Base-by-base conservation (phyloP, 2,888 invertebrate species). In the Leptura quadrifasciata region DNA sequence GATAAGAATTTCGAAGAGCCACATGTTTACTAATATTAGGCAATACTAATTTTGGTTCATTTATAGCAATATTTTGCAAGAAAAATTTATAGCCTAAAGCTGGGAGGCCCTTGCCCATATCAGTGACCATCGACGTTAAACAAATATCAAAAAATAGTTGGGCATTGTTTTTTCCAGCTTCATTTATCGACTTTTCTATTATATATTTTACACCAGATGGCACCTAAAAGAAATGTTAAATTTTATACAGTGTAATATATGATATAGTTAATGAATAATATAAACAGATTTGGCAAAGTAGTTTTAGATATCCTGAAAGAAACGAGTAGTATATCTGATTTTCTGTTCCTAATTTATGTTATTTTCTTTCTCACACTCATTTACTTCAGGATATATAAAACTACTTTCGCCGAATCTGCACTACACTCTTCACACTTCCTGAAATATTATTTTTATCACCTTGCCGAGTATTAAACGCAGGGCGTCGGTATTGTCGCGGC, bases 141-240 rank as follows among this genome's bases (percentile, higher is more conserved):
- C 93, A 92, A 31, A 92, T 92, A 87, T 95, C 94, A 84, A 93
- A 95, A 88, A 95, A 95, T 80, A 94, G 88, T 84, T 93, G 93
- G 6, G 91, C 88, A 80, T 93, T 94, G 6, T 91, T 90, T 79
- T 91, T 91, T 0, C 94, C 94, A 9, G 93, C 92, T 70, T 92
- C 91, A 57, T 91, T 90, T 0, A 95, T 88, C 6, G 90, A 89
- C 81, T 88, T 89, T 78, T 91, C 90, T 21, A 92, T 86, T 21
- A 88, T 82, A 54, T 84, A 80, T 72, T 87, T 87, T 47, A 91
- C 81, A n/a, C 83, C 84, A 31, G 82, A 72, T 61, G 89, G 87
- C 58, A 89, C 83, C 87, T 87, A 73, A 24, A 82, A 75, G 55
- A 73, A 0, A 47, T 47, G 39, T 12, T 12, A 47, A 2, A 47